phyloP scores from a whole-genome alignment of 2,797 vertebrate species.

The Gymnopithys bicolor region DNA sequence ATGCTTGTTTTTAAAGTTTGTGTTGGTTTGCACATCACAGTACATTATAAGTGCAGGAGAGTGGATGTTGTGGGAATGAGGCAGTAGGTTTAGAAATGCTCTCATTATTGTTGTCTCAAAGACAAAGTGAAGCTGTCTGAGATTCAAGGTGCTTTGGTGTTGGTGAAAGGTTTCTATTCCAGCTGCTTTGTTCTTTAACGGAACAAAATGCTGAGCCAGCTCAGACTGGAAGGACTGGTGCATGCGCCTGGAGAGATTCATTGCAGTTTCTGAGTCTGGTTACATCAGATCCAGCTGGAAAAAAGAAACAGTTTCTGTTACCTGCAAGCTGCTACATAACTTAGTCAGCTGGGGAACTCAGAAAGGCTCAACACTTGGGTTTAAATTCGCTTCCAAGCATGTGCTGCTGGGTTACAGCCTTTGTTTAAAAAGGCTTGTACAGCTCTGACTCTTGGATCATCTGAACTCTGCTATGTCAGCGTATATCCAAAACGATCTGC shows the following conservation, averaged over 20 bases:
- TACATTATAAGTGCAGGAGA: rapidly evolving
- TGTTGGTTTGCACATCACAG: neutral
- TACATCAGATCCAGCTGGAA: neutral
- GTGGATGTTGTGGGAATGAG: neutral
- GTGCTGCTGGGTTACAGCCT: neutral
- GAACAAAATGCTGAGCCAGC: neutral
- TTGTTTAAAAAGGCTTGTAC: neutral
- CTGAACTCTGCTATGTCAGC: neutral
- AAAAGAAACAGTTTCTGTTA: neutral
- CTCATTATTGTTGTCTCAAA: neutral
- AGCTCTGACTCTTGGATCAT: neutral
- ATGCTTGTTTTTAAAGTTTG: neutral
- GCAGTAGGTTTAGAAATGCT: neutral
- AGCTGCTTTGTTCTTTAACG: neutral
- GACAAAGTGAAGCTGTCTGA: neutral
- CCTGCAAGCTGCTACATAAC: constrained; percentile 6
- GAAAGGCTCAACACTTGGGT: neutral
- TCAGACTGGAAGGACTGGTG: rapidly evolving
- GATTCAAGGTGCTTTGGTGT: neutral
- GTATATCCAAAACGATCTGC: neutral
- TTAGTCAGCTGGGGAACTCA: neutral
- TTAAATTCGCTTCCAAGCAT: neutral
- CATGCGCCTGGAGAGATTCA: neutral
- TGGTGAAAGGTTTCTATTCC: neutral
- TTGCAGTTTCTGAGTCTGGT: neutral